Evolutionary conservation across 92 coral and sea anemone species (phyloP).

Genomic region (Paramuricea clavata): DNA sequence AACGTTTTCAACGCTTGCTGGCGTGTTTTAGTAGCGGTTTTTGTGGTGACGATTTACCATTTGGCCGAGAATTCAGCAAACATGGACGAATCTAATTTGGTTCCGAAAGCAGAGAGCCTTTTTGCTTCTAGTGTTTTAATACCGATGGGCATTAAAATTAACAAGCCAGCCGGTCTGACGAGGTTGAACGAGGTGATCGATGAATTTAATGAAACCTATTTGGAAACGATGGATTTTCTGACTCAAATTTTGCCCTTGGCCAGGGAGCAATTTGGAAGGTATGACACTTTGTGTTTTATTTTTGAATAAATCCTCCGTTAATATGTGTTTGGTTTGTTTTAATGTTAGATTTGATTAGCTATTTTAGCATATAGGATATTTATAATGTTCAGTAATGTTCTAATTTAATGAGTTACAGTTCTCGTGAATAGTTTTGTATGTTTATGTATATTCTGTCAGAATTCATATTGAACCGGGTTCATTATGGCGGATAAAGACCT

Average conservation of each 20-base stretch:
- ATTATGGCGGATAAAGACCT: too few relatives aligned
- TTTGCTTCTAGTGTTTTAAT: constrained; percentile 56
- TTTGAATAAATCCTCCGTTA: too few relatives aligned
- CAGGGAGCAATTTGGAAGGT: constrained; percentile 89
- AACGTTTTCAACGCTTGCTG: neutral
- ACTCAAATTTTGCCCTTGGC: constrained; percentile 88
- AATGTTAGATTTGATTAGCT: too few relatives aligned
- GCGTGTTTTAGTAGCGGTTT: neutral
- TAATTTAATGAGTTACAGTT: too few relatives aligned
- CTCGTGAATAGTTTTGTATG: too few relatives aligned
- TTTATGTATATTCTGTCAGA: too few relatives aligned
- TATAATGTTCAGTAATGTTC: too few relatives aligned
- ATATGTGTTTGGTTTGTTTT: too few relatives aligned
- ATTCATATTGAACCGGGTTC: too few relatives aligned
- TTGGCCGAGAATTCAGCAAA: neutral
- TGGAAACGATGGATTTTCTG: constrained; percentile 62
- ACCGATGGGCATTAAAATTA: constrained; percentile 71
- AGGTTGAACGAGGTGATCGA: constrained; percentile 52
- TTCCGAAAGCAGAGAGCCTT: neutral
- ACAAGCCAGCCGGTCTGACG: constrained; percentile 67
- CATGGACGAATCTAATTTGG: constrained; percentile 34
- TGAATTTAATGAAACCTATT: constrained; percentile 63
- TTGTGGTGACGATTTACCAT: neutral
- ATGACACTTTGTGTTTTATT: too few relatives aligned
- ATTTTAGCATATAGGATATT: too few relatives aligned